Conservation (phyloP, 2,797 vertebrate genomes). For the Tiaroga cobitis region DNA sequence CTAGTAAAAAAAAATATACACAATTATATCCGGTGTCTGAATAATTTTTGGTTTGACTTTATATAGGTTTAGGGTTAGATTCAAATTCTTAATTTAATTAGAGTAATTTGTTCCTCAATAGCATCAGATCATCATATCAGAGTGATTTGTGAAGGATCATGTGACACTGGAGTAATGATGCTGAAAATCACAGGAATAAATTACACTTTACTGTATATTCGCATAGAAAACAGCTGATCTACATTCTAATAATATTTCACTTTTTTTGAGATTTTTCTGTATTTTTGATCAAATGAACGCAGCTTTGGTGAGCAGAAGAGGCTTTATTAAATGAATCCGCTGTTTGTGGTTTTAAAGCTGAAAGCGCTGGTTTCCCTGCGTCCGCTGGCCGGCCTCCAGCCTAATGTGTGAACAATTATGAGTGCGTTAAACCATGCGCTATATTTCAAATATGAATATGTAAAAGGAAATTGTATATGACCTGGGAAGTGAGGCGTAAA, state of each 20-base stretch:
- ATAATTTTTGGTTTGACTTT: too few species aligned
- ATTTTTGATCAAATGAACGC: neutral
- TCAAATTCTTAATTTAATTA: neutral
- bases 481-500: constrained; percentile 67
- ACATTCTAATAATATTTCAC: accelerated
- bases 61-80: neutral
- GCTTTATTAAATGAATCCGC: too few species aligned
- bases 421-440: constrained; percentile 54
- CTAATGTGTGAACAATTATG: constrained; percentile 34
- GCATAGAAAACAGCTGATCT: accelerated
- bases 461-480: constrained; percentile 68
- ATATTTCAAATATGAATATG: constrained; percentile 66
- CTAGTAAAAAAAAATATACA: too few species aligned
- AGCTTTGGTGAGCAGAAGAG: neutral
- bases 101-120: neutral
- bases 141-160: neutral
- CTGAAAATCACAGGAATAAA: neutral
- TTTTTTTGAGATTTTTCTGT: neutral
- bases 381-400: neutral
- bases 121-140: neutral
- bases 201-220: neutral
- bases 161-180: neutral
- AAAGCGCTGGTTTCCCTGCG: neutral
- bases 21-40: too few species aligned
- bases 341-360: neutral